Evolutionary conservation across 2,888 invertebrate species (phyloP), one percentile per base, ranked within the genome.

Genomic region (Eledona agricola): DNA sequence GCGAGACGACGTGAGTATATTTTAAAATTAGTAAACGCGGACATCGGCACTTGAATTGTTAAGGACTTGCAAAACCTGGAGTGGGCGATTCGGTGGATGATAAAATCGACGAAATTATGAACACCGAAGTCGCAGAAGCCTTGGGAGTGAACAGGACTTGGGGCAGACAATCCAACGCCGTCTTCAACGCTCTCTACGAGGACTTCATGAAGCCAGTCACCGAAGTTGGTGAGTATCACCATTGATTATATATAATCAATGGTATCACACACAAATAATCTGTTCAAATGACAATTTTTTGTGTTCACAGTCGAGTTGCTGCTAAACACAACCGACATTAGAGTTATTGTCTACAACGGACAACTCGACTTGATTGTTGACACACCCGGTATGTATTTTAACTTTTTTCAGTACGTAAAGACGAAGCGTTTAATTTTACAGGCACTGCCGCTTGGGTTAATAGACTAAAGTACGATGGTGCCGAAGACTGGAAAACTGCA

Each of bases 331-430:
- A 89, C 89, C 0, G 77, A 82, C 37, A 76, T 91, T 10, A 81
- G 83, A 37, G 80, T 91, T 0, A 81, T 81, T 17, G 87, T 91
- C 9, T 87, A 87, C 69, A 88, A 85, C 58, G 92, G 90, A 20
- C 91, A 93, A 66, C 78, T 93, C 55, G 93, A 94, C 74, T 80
- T 93, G 10, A 93, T 93, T 66, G 90, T 91, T 55, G 87, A 88
- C 64, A 90, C 91, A 9, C 83, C 88, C 59, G 93, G 92, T 83
- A 79, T 78, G 38, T 3, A 28, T 29, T 29, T 6, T 19, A 9
- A 17, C 20, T 22, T 1, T 20, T 17, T 32, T 38, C 19, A 12
- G 3, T 11, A 19, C 22, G 31, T 1, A 45, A 32, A 11, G 34
- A 34, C 1, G 10, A 45, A 34, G 5, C 2, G 11, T 5, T 25